Percentiles rank a stretch among this genome's conserved stretches.
These are phyloP conservation scores for Dasypus novemcinctus DNA, from an alignment of 2,113 vertebrate species.

Conservation along the genomic window DNA sequence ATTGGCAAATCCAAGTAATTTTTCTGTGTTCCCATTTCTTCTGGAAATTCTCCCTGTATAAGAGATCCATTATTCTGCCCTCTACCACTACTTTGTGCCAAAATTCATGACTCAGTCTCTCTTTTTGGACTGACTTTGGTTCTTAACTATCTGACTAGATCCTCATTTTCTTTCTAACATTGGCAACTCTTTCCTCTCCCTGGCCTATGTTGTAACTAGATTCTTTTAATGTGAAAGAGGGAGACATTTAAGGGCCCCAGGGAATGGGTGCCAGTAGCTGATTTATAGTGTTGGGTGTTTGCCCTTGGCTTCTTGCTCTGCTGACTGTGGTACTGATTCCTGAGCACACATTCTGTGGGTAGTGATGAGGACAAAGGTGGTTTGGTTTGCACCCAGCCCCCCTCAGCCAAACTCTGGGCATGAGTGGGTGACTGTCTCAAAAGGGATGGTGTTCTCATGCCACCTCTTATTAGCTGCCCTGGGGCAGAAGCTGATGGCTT, in stretches of 20 bases:
- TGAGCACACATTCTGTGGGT: not conserved
- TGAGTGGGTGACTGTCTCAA: fast-evolving
- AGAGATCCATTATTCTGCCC: not conserved
- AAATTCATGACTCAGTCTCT: not conserved
- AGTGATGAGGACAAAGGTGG: not conserved
- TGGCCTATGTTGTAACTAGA: not conserved
- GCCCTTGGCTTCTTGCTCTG: not conserved
- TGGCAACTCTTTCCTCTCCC: not conserved
- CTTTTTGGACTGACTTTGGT: not conserved
- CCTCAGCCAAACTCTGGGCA: not conserved
- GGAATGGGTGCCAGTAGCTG: not conserved
- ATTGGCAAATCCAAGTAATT: not conserved
- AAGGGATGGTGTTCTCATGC: no score
- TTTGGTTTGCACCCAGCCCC: not conserved
- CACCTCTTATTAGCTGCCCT: not conserved
- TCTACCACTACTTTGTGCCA: not conserved
- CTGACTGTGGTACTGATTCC: not conserved
- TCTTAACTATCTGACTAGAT: not conserved
- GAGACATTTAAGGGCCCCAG: not conserved
- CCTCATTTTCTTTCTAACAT: not conserved
- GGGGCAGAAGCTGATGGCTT: not conserved
- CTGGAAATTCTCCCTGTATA: not conserved
- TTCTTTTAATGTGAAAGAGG: not conserved
- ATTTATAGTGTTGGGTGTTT: not conserved
- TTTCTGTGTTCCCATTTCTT: not conserved